These are phyloP conservation scores for Mechanitis messenoides DNA, from an alignment of 2,888 invertebrate species.

Conservation along the genomic window DNA sequence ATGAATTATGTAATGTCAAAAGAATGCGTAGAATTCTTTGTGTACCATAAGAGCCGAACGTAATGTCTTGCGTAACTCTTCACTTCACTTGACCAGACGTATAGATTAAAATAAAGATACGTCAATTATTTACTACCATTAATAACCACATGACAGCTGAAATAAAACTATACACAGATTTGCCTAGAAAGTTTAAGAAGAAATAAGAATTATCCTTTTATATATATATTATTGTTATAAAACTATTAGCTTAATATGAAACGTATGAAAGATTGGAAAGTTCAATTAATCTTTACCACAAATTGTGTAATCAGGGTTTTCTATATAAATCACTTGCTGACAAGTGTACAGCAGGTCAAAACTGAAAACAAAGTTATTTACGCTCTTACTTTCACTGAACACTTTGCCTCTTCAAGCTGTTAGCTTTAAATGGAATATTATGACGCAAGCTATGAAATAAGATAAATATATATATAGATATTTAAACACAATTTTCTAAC, in stretches of 20 bases:
- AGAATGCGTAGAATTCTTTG: conserved; percentile 29
- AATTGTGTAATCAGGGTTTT: conserved; percentile 16
- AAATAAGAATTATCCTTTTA: no score
- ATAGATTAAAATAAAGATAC: conserved; percentile 12
- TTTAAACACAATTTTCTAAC: neutral
- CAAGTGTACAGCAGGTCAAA: conserved; percentile 55
- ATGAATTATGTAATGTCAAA: conserved; percentile 38
- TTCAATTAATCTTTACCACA: neutral
- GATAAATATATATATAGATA: no score
- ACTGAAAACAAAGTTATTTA: conserved; percentile 45
- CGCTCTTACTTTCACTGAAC: conserved; percentile 65
- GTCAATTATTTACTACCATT: neutral
- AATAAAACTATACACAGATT: no score
- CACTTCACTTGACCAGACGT: conserved; percentile 15
- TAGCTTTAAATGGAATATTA: conserved; percentile 25
- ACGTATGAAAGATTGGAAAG: no score
- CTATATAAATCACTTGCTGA: conserved; percentile 30
- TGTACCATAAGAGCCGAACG: conserved; percentile 23
- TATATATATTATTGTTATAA: no score
- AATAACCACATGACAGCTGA: no score
- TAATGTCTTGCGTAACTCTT: conserved; percentile 24
- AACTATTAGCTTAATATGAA: no score
- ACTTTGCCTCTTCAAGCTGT: conserved; percentile 34
- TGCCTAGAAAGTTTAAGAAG: no score
- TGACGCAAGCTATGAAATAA: conserved; percentile 24